Evolutionary conservation across 2,113 vertebrate species (phyloP).

Genomic region (Muscicapa adusta): DNA sequence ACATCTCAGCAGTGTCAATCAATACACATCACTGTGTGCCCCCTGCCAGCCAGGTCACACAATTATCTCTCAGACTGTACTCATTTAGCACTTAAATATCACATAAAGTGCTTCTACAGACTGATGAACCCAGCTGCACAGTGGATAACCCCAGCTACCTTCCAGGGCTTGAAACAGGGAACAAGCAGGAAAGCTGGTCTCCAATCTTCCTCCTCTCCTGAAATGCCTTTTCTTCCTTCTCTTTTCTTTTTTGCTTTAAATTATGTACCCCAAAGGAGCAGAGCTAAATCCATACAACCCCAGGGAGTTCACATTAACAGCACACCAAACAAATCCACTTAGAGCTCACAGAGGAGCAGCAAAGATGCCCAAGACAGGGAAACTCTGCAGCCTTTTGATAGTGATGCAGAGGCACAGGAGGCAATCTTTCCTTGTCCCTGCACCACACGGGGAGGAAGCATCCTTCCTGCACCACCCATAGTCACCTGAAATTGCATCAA

Average conservation of each 20-base stretch:
- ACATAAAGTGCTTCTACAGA: background rate
- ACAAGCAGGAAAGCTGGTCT: background rate
- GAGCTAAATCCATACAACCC: background rate
- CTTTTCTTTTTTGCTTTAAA: background rate
- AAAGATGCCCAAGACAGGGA: background rate
- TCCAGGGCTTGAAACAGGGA: background rate
- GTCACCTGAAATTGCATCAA: background rate
- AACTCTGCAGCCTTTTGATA: background rate
- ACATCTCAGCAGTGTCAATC: background rate
- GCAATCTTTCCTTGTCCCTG: background rate
- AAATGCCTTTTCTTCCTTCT: background rate
- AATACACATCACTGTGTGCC: background rate
- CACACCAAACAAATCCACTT: background rate
- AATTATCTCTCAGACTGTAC: background rate
- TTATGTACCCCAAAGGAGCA: background rate
- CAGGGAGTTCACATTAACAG: background rate
- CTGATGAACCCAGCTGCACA: background rate
- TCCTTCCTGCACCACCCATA: background rate
- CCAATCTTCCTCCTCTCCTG: background rate
- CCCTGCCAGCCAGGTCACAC: background rate
- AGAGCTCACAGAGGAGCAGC: background rate
- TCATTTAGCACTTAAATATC: background rate
- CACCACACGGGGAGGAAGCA: background rate
- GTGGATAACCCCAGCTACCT: fast-evolving
- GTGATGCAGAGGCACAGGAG: fast-evolving